Evolutionary conservation across 2,113 vertebrate species (phyloP), one percentile per base, ranked within the genome.

Genomic region (Bolborhynchus lineola): DNA sequence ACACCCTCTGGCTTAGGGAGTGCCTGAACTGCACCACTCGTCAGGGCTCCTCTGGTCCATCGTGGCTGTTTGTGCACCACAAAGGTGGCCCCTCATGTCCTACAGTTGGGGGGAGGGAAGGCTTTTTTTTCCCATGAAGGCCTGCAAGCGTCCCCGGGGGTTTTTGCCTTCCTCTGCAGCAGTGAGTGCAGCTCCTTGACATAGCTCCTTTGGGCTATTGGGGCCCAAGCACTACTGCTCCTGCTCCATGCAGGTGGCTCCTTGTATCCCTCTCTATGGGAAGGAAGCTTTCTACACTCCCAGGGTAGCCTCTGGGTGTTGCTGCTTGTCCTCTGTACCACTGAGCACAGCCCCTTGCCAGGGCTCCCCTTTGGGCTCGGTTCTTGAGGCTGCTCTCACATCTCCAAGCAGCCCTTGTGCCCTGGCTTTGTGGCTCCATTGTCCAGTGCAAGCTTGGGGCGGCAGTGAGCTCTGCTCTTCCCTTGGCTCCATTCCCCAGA

Each of bases 301-400:
- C 29, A 63, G 20, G 8, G 11, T 49, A 20, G 29, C 13, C 12
- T 16, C 24, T n/a, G 24, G 7, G 19, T 0, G 3, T 26, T 41
- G 41, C 11, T 77, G 15, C 29, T 68, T 75, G 44, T 68, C 18
- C 17, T 74, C 39, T 67, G 29, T 24, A 62, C 28, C 63, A 53
- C 3, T 35, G 42, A 39, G 37, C 26, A 50, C 10, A 49, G 64
- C 25, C 42, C 31, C 15, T 10, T 37, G 8, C 23, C 31, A 64
- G 31, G 31, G 21, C 7, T 71, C 18, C 21, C 31, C 21, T 37
- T 59, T 35, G 1, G 1, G 10, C 49, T 71, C 6, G 0, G 0
- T 44, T n/a, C 42, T 37, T 71, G 25, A 29, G 24, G 50, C 50
- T 50, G 33, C 50, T 42, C 29, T 83, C 14, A 4, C 20, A 33